Percentiles rank a stretch among this genome's conserved stretches.
Conservation (phyloP, 2,797 vertebrate genomes). For the Liparis tanakae region DNA sequence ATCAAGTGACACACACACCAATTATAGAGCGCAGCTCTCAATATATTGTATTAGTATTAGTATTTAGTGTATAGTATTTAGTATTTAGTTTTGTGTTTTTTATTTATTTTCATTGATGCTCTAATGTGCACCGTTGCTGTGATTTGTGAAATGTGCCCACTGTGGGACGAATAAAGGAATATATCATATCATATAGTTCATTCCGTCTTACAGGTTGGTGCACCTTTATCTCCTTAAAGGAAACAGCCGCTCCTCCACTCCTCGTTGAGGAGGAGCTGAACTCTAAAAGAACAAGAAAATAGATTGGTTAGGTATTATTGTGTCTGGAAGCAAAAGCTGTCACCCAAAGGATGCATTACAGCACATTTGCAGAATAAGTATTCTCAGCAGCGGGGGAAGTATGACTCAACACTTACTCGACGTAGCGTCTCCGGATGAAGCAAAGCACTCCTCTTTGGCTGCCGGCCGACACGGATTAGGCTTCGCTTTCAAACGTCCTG, state of each 20-base stretch:
- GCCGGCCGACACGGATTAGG: constrained; percentile 72
- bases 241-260: constrained; percentile 56
- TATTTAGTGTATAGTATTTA: too few relatives aligned
- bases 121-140: too few relatives aligned
- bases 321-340: background rate
- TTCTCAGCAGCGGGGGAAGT: background rate
- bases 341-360: background rate
- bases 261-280: constrained; percentile 31
- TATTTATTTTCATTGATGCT: too few relatives aligned
- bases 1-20: background rate
- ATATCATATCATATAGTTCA: background rate
- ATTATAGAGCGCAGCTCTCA: background rate
- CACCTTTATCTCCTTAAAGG: constrained; percentile 71
- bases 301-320: background rate
- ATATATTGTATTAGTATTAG: too few relatives aligned
- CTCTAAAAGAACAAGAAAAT: constrained; percentile 38
- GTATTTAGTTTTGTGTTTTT: too few relatives aligned
- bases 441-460: constrained; percentile 38
- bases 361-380: background rate
- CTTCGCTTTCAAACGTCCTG: constrained; percentile 81
- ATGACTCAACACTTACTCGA: constrained; percentile 35
- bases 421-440: constrained; percentile 10
- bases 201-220: constrained; percentile 57
- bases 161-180: too few relatives aligned
- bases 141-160: too few relatives aligned